These are phyloP conservation scores for Melanotaenia maccullochi DNA, from an alignment of 2,797 vertebrate genomes.

Conservation along the genomic window DNA sequence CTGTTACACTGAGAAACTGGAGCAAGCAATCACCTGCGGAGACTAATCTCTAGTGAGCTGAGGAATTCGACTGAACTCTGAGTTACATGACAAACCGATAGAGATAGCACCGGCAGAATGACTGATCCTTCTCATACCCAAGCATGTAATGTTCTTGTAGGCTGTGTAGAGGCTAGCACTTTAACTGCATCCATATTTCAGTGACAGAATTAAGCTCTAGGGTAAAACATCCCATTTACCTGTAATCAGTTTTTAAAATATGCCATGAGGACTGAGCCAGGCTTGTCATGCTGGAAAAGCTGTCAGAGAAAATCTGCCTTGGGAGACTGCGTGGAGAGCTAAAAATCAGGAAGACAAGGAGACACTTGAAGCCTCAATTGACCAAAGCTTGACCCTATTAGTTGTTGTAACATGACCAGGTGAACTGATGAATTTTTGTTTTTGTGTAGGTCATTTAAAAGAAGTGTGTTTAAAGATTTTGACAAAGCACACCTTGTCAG, in stretches of 20 bases:
- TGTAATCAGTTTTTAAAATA: constrained; percentile 70
- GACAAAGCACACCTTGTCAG: constrained; percentile 18
- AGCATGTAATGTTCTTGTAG: constrained; percentile 56
- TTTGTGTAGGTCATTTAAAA: constrained; percentile 14
- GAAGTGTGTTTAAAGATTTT: constrained; percentile 12
- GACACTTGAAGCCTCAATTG: constrained; percentile 42
- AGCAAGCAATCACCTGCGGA: constrained; percentile 51
- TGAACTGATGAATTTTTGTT: constrained; percentile 30
- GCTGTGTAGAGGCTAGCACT: constrained; percentile 48
- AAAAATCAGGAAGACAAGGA: constrained; percentile 32
- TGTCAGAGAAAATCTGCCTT: constrained; percentile 39
- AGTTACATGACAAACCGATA: constrained; percentile 48
- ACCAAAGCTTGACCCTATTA: constrained; percentile 60
- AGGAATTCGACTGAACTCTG: constrained; percentile 62
- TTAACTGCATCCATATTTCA: constrained; percentile 79
- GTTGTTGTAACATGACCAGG: constrained; percentile 25
- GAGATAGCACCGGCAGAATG: constrained; percentile 60
- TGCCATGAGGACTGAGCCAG: constrained; percentile 24
- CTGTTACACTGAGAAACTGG: constrained; percentile 20
- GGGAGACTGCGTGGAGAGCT: constrained; percentile 28
- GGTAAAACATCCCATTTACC: constrained; percentile 73
- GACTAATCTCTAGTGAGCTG: constrained; percentile 34
- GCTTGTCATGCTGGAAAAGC: constrained; percentile 33
- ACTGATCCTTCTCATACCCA: constrained; percentile 65
- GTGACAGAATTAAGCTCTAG: constrained; percentile 65